Evolutionary conservation across 2,888 invertebrate species (phyloP), one percentile per base, ranked within the genome.

Genomic region (Exocentrus adspersus): DNA sequence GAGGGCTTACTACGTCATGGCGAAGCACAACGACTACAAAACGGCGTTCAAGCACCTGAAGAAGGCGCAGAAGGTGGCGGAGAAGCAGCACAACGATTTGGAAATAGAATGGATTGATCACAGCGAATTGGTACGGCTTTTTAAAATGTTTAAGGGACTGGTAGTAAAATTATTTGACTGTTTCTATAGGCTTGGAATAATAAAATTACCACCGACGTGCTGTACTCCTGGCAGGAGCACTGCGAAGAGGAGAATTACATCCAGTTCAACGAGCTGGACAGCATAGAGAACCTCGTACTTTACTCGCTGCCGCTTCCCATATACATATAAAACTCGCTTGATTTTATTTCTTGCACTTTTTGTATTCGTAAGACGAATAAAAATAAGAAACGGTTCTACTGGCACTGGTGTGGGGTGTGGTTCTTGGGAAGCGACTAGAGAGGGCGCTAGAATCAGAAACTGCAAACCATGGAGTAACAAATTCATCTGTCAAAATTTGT

Each of bases 1-100:
- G 67, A 83, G 81, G 67, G 87, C 87, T 0, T 89, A 88, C 73
- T 86, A 83, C 69, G 72, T 81, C 46, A 84, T 85, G 73, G 83
- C 86, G 14, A 78, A 76, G 56, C 82, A 82, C n/a, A 83, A 83
- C 41, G 84, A 82, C 64, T 71, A 71, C 48, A 75, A 71, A 10
- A 67, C 72, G 1, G 85, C 84, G 0, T 79, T 80, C 21, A 83
- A 72, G 50, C 70, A 83, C 45, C 65, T 89, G 54, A 78, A 77
- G 41, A 84, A 82, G 68, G 80, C 85, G 0, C 78, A 79, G 30
- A 81, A 80, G 7, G 12, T 78, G 1, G 83, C 86, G 0, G 76
- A 76, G 17, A 77, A 82, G 64, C 77, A 78, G 58, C 79, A 81
- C 0, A 84, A 86, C 69, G 74, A 77, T 17, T 75, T 85, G 52